Base-by-base conservation (phyloP, 2,797 vertebrate species). In the Anas bernieri region DNA sequence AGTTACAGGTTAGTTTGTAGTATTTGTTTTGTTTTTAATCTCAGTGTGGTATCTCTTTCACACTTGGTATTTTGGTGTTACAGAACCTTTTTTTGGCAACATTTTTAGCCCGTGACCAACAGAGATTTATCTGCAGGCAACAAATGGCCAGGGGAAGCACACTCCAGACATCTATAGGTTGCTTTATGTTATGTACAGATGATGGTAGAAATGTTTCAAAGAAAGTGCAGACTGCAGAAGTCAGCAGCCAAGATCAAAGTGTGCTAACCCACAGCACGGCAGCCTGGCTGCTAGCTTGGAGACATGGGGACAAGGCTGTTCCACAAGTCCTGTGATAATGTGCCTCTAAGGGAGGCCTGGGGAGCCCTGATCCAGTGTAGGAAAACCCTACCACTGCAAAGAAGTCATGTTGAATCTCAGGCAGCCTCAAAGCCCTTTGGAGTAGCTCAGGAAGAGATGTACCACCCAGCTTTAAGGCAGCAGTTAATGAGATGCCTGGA, bases 281-380 rank as follows among this genome's bases (percentile, higher is more conserved):
- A 54, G 22, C 14, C 41, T 26, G 31, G 31, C 48, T 62, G 72
- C 28, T 28, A 12, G 25, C 11, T 20, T 23, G 8, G 26, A 66
- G 90, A 13, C 10, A 16, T 2, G 12, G 0, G 26, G 45, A 54
- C 23, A 39, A 30, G 43, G n/a, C 0, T 3, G 33, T 25, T 6
- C 0, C 1, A 8, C 31, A 20, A 52, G 35, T 0, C 3, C 3
- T 10, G 4, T 0, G 0, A 13, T 26, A 3, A 30, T 9, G 5
- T 56, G 75, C 3, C 5, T 2, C 6, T 50, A 50, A 50, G 48
- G 66, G 50, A 43, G 41, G 17, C 41, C 41, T 6, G 52, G 17
- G 33, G 16, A 37, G 58, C 4, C 11, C 50, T 1, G 0, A 28
- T 4, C 50, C 12, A 46, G 50, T n/a, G 13, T 50, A 50, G 23